phyloP scores from a whole-genome alignment of 2,888 invertebrate genomes.

The Trichogramma dendrolimi region DNA sequence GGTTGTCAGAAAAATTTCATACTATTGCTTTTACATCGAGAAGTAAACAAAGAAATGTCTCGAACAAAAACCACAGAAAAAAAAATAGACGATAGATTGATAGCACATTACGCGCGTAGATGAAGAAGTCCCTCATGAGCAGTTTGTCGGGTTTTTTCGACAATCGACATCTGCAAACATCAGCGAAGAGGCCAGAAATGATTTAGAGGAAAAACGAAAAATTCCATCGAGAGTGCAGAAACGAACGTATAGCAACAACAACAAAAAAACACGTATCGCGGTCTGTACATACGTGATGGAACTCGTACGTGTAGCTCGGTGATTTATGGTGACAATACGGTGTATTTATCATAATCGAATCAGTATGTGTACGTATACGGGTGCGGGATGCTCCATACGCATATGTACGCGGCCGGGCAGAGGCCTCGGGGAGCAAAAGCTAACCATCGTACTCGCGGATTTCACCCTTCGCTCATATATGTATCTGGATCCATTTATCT shows the following conservation, averaged over 20 bases:
- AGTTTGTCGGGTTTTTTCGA: constrained; percentile 18
- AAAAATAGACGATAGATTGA: constrained; percentile 7
- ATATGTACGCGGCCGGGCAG: not conserved
- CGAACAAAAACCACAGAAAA: constrained; percentile 15
- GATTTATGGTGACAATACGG: constrained; percentile 31
- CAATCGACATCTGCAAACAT: too few relatives aligned
- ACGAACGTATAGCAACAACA: not conserved
- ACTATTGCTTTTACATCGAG: not conserved
- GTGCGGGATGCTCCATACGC: constrained; percentile 18
- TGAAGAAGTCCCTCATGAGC: constrained; percentile 25
- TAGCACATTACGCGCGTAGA: constrained; percentile 1
- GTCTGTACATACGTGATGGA: too few relatives aligned
- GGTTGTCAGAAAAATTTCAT: not conserved
- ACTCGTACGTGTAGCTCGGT: constrained; percentile 8
- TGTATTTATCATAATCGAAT: constrained; percentile 32
- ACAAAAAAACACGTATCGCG: too few relatives aligned
- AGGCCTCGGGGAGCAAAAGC: constrained; percentile 28
- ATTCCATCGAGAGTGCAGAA: not conserved
- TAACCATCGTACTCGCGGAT: too few relatives aligned
- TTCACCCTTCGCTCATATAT: too few relatives aligned
- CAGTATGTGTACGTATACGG: constrained; percentile 18
- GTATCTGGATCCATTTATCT: too few relatives aligned
- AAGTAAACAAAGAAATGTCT: not conserved
- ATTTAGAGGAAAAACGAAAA: constrained; percentile 21
- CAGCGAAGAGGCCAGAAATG: constrained; percentile 9